A percentile compares a stretch with the other conserved stretches of the same genome.
Conservation (phyloP, 2,797 vertebrate species). For the Emys orbicularis region DNA sequence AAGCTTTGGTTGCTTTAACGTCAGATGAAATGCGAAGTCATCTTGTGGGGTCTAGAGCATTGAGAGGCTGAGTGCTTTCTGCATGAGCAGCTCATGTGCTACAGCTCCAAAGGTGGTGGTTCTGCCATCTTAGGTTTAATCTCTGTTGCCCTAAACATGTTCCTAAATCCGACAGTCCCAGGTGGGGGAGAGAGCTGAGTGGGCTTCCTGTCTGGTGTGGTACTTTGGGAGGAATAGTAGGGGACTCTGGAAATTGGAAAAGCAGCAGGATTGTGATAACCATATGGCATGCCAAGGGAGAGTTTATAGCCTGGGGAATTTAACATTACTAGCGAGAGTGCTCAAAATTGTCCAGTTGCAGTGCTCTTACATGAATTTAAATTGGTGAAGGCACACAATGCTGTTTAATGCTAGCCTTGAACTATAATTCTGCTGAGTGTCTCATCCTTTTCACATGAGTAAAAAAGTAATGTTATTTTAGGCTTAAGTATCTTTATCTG, state of each 20-base stretch:
- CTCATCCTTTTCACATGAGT: neutral
- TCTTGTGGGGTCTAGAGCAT: no score
- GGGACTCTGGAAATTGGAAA: neutral
- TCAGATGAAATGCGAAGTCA: no score
- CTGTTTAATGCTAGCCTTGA: no score
- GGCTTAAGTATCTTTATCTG: neutral
- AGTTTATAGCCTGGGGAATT: neutral
- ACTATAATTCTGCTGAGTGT: neutral
- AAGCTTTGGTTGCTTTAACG: no score
- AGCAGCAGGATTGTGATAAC: rapidly evolving
- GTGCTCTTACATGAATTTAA: neutral
- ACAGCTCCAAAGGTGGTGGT: no score
- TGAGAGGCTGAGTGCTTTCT: neutral
- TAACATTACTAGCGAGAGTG: neutral
- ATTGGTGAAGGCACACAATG: neutral
- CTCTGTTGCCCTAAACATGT: neutral
- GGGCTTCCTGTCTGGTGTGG: neutral
- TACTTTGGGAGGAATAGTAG: rapidly evolving
- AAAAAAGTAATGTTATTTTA: rapidly evolving
- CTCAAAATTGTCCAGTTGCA: neutral
- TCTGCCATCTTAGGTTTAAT: neutral
- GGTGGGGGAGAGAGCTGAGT: neutral
- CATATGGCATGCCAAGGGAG: rapidly evolving
- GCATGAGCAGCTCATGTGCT: rapidly evolving
- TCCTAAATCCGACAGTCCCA: neutral